Conservation (phyloP, 2,888 invertebrate species). For the Drosophila koepferae region DNA sequence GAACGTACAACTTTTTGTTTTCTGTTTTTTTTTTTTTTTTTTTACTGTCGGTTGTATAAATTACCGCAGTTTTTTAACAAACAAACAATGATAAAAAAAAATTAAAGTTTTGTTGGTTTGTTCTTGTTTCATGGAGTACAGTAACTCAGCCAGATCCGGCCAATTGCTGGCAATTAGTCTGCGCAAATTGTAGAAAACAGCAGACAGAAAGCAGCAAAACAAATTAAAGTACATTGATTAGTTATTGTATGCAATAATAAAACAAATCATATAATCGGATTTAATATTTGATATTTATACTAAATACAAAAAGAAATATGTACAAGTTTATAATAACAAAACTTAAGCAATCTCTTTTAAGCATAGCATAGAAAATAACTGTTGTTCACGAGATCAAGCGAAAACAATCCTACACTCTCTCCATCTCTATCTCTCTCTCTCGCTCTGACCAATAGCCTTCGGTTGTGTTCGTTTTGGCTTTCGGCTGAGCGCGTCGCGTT, state of each 20-base stretch:
- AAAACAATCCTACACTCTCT: no score
- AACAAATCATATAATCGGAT: background rate
- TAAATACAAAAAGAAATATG: no score
- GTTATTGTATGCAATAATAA: background rate
- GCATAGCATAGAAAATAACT: no score
- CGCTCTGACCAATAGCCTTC: no score
- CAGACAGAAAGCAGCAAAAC: conserved; percentile 5
- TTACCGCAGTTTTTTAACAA: conserved; percentile 80
- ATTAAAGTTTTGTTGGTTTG: conserved; percentile 66
- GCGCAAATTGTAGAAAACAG: conserved; percentile 47
- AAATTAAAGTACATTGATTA: conserved; percentile 12
- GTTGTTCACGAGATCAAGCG: no score
- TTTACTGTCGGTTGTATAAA: conserved; percentile 69
- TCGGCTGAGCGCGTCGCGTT: no score
- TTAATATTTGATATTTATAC: no score
- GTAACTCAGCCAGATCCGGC: conserved; percentile 12
- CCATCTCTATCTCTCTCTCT: no score
- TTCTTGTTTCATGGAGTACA: conserved; percentile 24
- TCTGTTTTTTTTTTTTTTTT: conserved; percentile 35
- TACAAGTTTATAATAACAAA: no score
- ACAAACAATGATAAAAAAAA: conserved; percentile 74
- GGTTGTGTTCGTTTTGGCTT: no score
- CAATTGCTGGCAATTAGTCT: conserved; percentile 72
- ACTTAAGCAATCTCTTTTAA: no score
- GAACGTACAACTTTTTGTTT: conserved; percentile 61